A percentile compares a stretch with the other conserved stretches of the same genome.
These are phyloP conservation scores for Egretta garzetta DNA, from an alignment of 2,113 vertebrate genomes.

Conservation along the genomic window DNA sequence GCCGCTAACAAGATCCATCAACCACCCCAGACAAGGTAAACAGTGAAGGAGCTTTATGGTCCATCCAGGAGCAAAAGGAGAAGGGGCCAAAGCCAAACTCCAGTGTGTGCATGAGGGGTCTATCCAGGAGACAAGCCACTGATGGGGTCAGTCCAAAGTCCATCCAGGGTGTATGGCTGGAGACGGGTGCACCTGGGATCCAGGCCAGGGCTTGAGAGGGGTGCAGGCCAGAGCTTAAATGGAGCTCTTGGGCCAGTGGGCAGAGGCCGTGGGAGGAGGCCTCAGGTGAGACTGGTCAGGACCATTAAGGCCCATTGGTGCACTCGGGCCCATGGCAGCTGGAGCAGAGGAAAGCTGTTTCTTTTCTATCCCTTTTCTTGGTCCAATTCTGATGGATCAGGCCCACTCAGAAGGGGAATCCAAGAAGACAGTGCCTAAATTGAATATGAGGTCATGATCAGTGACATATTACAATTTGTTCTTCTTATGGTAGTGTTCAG, in stretches of 20 bases:
- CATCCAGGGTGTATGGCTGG: neutral
- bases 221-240: neutral
- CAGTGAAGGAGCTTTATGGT: neutral
- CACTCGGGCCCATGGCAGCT: neutral
- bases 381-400: neutral
- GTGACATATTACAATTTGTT: accelerated
- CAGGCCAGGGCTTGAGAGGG: neutral
- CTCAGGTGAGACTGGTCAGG: neutral
- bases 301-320: accelerated
- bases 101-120: accelerated
- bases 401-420: too few species aligned
- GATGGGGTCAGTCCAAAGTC: neutral
- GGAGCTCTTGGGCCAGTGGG: neutral
- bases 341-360: neutral
- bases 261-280: accelerated
- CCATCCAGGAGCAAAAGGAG: neutral
- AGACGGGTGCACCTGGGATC: accelerated
- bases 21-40: too few species aligned
- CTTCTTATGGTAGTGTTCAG: accelerated
- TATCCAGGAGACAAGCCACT: neutral
- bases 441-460: neutral
- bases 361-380: neutral
- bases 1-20: neutral
- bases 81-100: neutral
- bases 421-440: accelerated